Base-by-base conservation (phyloP, 2,797 vertebrate genomes). In the Macropodus opercularis region DNA sequence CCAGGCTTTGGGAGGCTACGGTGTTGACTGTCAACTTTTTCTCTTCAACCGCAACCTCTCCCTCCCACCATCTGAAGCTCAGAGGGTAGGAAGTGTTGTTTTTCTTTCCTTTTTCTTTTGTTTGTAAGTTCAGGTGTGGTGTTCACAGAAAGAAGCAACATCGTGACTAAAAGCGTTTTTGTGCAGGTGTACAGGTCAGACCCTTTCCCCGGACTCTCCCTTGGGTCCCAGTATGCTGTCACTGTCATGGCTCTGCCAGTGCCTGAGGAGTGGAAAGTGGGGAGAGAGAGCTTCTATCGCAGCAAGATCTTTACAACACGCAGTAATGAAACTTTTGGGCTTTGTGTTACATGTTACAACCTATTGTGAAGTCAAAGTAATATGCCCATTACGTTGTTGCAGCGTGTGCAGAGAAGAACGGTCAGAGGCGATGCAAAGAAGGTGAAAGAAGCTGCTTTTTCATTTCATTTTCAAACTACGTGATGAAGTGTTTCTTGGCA, bases 181-280 rank as follows among this genome's bases (percentile, higher is more conserved):
- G n/a, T 69, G 42, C 72, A 94, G 93, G 85, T 91, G 17, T 94
- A 92, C 83, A 87, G 63, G 67, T 94, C 93, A 0, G 92, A 93
- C 62, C 86, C 85, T 0, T 92, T 94, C 43, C 46, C 79, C 8
- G 6, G 66, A 13, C 87, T 94, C 32, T n/a, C 66, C 65, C 73
- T 94, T 49, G 89, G 80, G 23, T 68, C 84, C 53, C 79, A 89
- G 49, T 93, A 89, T 58, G 89, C 81, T 0, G 83, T 91, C 1
- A 93, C 90, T 0, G 91, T 94, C 68, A 91, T 93, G 85, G 90
- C 91, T 14, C 72, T 94, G 63, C 92, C 92, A 0, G 90, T 93
- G 26, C 92, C 93, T 8, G 91, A 92, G 83, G 17, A 60, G 21
- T 92, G 92, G 92, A n/a, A n/a, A n/a, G n/a, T n/a, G n/a, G n/a